Evolutionary conservation across 1,140 invertebrate genomes (phyloP), one percentile per base, ranked within the genome.

Genomic region (Drosophila kurseongensis): DNA sequence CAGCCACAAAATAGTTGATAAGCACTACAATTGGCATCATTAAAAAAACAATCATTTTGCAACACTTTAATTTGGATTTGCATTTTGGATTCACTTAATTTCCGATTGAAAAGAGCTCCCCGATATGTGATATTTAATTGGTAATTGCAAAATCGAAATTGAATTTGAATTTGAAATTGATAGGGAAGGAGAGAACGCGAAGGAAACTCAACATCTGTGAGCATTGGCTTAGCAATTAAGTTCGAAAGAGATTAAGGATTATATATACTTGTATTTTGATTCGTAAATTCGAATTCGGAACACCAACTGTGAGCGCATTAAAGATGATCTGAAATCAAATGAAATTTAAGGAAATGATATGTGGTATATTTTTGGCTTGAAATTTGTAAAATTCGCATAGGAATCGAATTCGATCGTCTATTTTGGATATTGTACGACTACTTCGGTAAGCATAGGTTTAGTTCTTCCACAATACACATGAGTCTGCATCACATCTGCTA

Each of bases 81-180:
- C 55, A 65, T 59, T 82, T 83, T 89, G 68, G n/a, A 69, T 71
- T 63, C 68, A 71, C 54, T 89, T 73, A 47, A 66, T 73, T 90
- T 83, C 76, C 72, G 60, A 68, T 68, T 78, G 57, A 91, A 91
- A 90, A 91, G 89, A 91, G 89, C 89, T 91, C 89, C 83, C 89
- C 89, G 84, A 91, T 83, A 91, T 91, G 89, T 91, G 89, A 91
- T 91, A 91, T 90, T 89, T 83, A 91, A 91, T 90, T 90, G 75
- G 73, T 80, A 71, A 71, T 69, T 76, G 55, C 48, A 80, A 84
- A 80, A 57, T 71, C 52, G 62, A 42, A 72, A 79, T 69, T 60
- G 44, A 80, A 78, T 56, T 59, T 67, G 62, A 51, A 71, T 60
- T 61, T 54, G 56, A 80, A 61, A 41, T 29, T 36, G 59, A 56